Evolutionary conservation across 2,797 vertebrate species (phyloP), one percentile per base, ranked within the genome.

Genomic region (Gambelia wislizenii): DNA sequence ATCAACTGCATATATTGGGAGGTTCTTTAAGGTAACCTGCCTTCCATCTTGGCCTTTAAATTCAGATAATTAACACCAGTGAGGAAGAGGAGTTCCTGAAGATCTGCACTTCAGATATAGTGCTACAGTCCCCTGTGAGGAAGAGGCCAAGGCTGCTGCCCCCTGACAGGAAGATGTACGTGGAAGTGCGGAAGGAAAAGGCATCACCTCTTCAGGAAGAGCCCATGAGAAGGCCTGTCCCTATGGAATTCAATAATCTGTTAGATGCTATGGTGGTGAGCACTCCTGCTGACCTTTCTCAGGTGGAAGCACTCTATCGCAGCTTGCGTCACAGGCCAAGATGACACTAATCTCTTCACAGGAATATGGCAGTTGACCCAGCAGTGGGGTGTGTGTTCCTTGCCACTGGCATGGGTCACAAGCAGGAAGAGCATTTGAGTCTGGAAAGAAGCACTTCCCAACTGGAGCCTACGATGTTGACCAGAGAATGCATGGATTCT

Each of bases 121-220:
- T 91, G 88, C 76, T 89, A 10, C 14, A 39, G n/a, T 52, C 47
- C 42, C 70, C 77, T n/a, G 27, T 1, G 8, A 75, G n/a, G 83
- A 91, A 87, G 76, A 87, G 77, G 77, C 91, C 88, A 20, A 69
- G 91, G 30, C 54, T 91, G 76, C 64, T 91, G 30, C 85, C 88
- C 27, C 88, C 85, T 14, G 47, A 87, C 27, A 84, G 27, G 20
- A 91, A 91, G 81, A 91, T 87, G 76, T 70, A 89, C 1, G 16
- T 89, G 5, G 88, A 87, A 49, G 85, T 85, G 70, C 5, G 27
- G 75, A 77, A 82, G 39, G 82, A 54, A 72, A 30, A 30, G 33
- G 25, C 30, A 14, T 44, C 10, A 0, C 14, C 2, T 3, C 33
- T 27, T 4, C 2, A 33, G 47, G 69, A 87, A n/a, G 70, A 77